These are phyloP conservation scores for Spodoptera exigua DNA, from an alignment of 2,888 invertebrate species.

Conservation along the genomic window DNA sequence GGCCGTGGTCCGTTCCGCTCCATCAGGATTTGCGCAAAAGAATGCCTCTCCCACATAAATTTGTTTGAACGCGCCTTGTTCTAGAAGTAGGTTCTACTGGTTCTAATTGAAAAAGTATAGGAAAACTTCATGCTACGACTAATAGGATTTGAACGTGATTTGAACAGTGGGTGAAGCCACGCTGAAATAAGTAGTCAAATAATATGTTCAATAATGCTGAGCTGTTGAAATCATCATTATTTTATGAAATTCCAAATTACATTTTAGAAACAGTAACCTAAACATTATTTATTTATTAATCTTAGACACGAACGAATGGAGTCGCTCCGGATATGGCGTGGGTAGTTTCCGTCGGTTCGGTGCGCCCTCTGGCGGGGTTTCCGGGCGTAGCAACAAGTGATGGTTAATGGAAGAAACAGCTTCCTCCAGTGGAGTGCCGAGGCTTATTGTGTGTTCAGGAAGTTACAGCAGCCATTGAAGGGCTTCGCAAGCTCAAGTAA, in stretches of 20 bases:
- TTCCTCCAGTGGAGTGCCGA: conserved; percentile 9
- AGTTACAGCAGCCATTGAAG: background rate
- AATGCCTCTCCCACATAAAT: no score
- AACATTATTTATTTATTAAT: conserved; percentile 20
- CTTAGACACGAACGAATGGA: conserved; percentile 12
- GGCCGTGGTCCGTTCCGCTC: no score
- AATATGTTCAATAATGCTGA: background rate
- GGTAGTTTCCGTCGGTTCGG: conserved; percentile 11
- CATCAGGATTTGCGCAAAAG: no score
- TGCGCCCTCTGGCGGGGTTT: conserved; percentile 15
- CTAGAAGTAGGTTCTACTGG: no score
- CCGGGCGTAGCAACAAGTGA: conserved; percentile 15
- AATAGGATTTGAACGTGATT: no score
- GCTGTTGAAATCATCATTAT: background rate
- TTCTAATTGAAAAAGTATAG: no score
- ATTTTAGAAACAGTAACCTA: conserved; percentile 1
- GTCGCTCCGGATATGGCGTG: conserved; percentile 18
- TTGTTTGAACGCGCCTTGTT: no score
- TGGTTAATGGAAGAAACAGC: conserved; percentile 17
- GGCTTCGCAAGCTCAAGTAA: background rate
- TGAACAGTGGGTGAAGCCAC: no score
- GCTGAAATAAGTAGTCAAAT: no score
- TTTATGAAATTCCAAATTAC: background rate
- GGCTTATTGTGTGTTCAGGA: conserved; percentile 4
- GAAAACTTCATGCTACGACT: no score